phyloP scores from a whole-genome alignment of 2,113 vertebrate genomes.

The Orcinus orca region DNA sequence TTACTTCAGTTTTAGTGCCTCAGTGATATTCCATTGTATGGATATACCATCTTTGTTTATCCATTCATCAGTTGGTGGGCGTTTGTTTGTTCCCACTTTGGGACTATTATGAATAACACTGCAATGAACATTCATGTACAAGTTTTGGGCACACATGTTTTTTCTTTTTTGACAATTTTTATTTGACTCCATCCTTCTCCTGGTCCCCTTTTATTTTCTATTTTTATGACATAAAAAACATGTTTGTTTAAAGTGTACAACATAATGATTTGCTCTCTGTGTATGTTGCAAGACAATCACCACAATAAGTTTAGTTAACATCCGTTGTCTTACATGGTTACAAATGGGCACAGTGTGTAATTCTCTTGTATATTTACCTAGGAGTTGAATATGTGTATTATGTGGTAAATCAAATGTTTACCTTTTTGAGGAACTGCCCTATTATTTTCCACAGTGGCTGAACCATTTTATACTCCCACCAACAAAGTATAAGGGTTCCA shows the following conservation, averaged over 20 bases:
- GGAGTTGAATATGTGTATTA: neutral
- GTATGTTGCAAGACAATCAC: neutral
- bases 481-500: neutral
- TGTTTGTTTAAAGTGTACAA: neutral
- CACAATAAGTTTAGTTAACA: neutral
- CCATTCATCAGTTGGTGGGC: neutral
- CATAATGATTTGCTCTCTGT: neutral
- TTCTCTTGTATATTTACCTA: neutral
- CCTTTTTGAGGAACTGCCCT: neutral
- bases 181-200: neutral
- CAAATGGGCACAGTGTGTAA: neutral
- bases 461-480: neutral
- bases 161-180: neutral
- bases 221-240: neutral
- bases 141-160: rapidly evolving
- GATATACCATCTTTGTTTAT: neutral
- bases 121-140: no score
- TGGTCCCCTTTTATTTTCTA: neutral
- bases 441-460: neutral
- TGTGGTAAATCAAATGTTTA: neutral
- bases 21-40: neutral
- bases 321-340: neutral
- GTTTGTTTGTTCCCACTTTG: neutral
- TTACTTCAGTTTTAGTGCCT: neutral
- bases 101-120: neutral